Evolutionary conservation across 2,888 invertebrate genomes (phyloP).

Genomic region (Noctua fimbriata): DNA sequence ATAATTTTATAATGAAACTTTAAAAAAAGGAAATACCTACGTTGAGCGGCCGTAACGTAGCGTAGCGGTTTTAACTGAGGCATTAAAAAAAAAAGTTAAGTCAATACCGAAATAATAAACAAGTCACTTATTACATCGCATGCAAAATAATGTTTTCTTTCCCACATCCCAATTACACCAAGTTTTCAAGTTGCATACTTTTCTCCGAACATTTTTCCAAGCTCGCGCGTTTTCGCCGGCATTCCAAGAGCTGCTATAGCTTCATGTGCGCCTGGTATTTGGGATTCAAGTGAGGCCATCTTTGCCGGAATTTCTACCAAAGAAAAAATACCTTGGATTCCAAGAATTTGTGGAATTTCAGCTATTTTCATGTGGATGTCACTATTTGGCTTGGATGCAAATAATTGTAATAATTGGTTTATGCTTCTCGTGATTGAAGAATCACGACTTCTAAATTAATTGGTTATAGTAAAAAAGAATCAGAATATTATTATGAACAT

Average conservation of each 20-base stretch:
- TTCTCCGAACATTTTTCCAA: slow-evolving; percentile 38
- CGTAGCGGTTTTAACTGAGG: no score
- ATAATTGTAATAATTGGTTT: neutral
- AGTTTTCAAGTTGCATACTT: slow-evolving; percentile 17
- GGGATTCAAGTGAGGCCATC: slow-evolving; percentile 90
- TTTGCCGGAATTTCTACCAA: slow-evolving; percentile 75
- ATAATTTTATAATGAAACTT: neutral
- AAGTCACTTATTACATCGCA: neutral
- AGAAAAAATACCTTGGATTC: slow-evolving; percentile 52
- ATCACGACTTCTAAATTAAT: neutral
- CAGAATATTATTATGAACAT: neutral
- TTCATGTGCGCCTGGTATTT: slow-evolving; percentile 80
- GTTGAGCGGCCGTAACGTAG: neutral
- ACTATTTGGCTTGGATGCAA: neutral
- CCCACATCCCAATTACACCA: neutral
- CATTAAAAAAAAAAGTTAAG: neutral
- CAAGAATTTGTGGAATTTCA: slow-evolving; percentile 44
- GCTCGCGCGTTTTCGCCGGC: slow-evolving; percentile 65
- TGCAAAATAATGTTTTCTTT: neutral
- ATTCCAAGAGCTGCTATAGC: slow-evolving; percentile 74
- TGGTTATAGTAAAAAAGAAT: neutral
- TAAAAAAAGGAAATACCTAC: neutral
- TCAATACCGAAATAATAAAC: neutral
- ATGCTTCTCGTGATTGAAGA: neutral
- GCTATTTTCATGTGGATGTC: neutral